Conservation (phyloP, 2,797 vertebrate species). For the Vipera ursinii region DNA sequence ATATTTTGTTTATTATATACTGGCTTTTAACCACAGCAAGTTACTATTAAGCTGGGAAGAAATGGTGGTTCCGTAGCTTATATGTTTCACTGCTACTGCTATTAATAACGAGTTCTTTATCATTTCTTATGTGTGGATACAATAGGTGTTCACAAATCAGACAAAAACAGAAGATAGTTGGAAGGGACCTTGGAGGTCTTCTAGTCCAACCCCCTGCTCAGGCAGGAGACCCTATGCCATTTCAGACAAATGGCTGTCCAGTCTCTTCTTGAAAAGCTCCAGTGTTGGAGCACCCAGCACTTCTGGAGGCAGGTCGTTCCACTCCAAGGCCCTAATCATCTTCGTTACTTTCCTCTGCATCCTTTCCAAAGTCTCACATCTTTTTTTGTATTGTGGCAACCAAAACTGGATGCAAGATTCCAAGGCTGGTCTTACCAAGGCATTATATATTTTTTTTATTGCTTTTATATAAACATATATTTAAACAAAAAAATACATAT, state of each 20-base stretch:
- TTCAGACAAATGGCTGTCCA: not conserved
- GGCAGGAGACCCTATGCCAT: not conserved
- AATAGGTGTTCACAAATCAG: slow-evolving; percentile 51
- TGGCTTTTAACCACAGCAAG: not conserved
- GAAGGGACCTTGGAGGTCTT: not conserved
- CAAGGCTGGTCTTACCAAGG: not conserved
- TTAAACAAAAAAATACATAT: too few species aligned
- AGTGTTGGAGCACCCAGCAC: not conserved
- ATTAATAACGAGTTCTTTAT: slow-evolving; percentile 34
- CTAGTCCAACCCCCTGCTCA: not conserved
- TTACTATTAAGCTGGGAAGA: slow-evolving; percentile 28
- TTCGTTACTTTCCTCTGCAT: not conserved
- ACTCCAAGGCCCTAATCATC: not conserved
- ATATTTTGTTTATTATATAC: slow-evolving; percentile 19
- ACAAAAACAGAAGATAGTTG: slow-evolving; percentile 16
- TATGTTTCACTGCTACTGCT: not conserved
- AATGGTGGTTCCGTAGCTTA: slow-evolving; percentile 40
- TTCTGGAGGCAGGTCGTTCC: not conserved
- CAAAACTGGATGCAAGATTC: not conserved
- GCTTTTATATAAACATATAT: too few species aligned
- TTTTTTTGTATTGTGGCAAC: not conserved
- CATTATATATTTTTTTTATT: not conserved
- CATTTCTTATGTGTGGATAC: slow-evolving; percentile 41
- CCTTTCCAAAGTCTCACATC: not conserved
- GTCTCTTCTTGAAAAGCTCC: not conserved